These are phyloP conservation scores for Myotis pilosus DNA, from an alignment of 2,797 vertebrate species.

Conservation along the genomic window DNA sequence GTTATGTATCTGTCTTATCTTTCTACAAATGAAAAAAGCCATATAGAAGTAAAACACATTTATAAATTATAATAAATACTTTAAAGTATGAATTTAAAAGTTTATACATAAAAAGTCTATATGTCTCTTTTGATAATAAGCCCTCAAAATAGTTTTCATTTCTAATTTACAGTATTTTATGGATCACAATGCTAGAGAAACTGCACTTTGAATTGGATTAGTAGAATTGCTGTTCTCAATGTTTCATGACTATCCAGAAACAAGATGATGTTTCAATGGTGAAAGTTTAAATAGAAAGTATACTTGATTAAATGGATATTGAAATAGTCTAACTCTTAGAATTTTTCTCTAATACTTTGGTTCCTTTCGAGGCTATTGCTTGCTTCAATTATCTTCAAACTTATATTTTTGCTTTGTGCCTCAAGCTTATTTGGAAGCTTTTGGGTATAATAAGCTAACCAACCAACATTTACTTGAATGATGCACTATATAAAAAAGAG, in stretches of 20 bases:
- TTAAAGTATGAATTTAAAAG: background rate
- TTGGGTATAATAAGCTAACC: background rate
- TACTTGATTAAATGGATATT: background rate
- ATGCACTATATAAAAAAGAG: background rate
- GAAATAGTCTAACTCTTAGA: background rate
- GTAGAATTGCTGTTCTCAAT: background rate
- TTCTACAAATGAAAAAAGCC: background rate
- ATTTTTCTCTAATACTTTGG: background rate
- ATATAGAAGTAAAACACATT: background rate
- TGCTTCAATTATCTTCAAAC: background rate
- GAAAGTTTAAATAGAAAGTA: background rate
- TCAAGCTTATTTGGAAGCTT: conserved; percentile 25
- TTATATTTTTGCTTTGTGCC: background rate
- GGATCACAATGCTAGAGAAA: background rate
- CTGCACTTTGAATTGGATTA: background rate
- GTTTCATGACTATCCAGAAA: background rate
- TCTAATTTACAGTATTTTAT: background rate
- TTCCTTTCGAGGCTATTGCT: background rate
- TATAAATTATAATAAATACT: background rate
- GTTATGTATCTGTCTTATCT: background rate
- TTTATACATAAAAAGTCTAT: background rate
- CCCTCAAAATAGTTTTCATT: background rate
- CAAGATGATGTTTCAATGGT: background rate
- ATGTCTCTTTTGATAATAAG: background rate
- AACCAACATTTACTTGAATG: background rate